Evolutionary conservation across 2,888 invertebrate species (phyloP), one percentile per base, ranked within the genome.

Genomic region (Belgica antarctica): DNA sequence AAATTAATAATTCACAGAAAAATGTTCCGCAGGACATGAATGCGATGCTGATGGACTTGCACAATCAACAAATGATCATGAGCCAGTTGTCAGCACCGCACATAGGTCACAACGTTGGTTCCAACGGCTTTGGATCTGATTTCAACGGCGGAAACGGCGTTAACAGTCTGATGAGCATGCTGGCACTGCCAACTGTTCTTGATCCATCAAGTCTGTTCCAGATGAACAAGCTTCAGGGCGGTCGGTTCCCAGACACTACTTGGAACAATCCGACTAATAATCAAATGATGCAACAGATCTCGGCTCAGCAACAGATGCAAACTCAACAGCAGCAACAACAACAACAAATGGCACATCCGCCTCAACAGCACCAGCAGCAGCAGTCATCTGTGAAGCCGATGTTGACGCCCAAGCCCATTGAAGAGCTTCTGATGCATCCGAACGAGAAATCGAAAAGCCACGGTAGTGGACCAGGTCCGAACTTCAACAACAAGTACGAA

Each of bases 361-460:
- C 15, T 65, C 72, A 10, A 75, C 74, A 68, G 12, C 68, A 57
- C 7, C 68, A 68, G 10, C 19, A 15, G 2, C 47, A 25, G 52
- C 4, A 52, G 1, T 17, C 24, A 19, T 22, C 19, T 73, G 85
- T 88, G 62, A 81, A 81, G n/a, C 81, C 82, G 71, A 75, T 87
- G 66, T 82, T 87, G 7, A 87, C 87, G 72, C 86, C 86, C 28
- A 89, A 89, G 77, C 85, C 86, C 69, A 85, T 87, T 73, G 86
- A 87, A 76, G 83, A 85, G 74, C 79, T 87, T 69, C 86, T 85
- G 74, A 83, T 84, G 74, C 83, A 84, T 24, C 78, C 78, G 72
- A 79, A 82, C 7, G 89, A 89, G 70, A 88, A 87, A 77, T 87
- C 87, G 75, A 81, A 79, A 76, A 80, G 81, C 24, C 82, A 22